Percentiles rank a stretch among this genome's conserved stretches.
These are phyloP conservation scores for Pygoscelis antarcticus DNA, from an alignment of 2,113 vertebrate genomes.

Conservation along the genomic window DNA sequence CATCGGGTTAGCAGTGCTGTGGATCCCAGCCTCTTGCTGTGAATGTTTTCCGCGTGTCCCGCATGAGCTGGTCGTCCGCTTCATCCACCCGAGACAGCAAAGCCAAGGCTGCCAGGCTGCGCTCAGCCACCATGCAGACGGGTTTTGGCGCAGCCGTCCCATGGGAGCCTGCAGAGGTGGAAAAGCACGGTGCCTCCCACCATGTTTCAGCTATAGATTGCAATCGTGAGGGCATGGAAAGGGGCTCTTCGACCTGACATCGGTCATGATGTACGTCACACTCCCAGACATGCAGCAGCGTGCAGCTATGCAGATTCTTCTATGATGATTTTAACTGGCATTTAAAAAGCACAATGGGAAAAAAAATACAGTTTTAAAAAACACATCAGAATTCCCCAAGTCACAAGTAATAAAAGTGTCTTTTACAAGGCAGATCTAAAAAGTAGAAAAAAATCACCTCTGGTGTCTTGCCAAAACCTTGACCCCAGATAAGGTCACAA, in stretches of 20 bases:
- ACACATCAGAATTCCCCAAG: background rate
- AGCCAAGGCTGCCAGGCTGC: background rate
- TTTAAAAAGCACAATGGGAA: background rate
- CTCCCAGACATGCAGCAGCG: background rate
- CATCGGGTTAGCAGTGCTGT: background rate
- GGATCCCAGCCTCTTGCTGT: background rate
- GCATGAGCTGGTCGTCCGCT: background rate
- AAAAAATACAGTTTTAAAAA: rapidly evolving
- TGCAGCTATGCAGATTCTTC: background rate
- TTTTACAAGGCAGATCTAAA: background rate
- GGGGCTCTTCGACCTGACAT: background rate
- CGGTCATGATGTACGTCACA: rapidly evolving
- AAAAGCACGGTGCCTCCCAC: background rate
- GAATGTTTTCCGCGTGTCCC: background rate
- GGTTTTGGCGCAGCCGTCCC: background rate
- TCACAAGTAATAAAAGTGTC: background rate
- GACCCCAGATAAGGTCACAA: background rate
- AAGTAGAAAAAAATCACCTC: background rate
- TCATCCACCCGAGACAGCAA: background rate
- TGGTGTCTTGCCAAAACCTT: background rate
- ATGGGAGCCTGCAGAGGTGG: background rate
- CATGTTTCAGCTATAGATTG: background rate
- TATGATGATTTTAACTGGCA: background rate
- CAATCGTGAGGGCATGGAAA: rapidly evolving
- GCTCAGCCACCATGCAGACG: background rate